These are phyloP conservation scores for Calcarius lapponicus DNA, from an alignment of 2,797 vertebrate species.

Conservation along the genomic window DNA sequence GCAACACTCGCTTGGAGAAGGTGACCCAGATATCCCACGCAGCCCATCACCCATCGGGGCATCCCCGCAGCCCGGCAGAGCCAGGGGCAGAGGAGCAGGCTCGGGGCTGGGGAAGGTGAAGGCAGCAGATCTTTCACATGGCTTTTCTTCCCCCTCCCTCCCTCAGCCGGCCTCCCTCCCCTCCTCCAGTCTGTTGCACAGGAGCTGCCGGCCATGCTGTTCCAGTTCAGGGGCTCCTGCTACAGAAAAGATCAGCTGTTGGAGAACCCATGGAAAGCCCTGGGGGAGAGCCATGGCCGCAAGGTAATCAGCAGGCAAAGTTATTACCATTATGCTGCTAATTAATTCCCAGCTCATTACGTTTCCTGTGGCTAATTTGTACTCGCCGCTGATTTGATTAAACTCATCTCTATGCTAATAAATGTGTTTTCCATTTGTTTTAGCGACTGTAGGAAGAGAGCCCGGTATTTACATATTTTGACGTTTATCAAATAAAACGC, in stretches of 20 bases:
- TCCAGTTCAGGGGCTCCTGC: constrained; percentile 53
- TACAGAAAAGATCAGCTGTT: constrained; percentile 63
- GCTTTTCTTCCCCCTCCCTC: background rate
- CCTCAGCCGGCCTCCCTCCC: background rate
- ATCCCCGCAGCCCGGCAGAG: background rate
- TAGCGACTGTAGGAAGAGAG: constrained; percentile 77
- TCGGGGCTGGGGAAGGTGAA: background rate
- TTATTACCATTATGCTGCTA: constrained; percentile 84
- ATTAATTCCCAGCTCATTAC: constrained; percentile 89
- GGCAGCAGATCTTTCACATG: background rate
- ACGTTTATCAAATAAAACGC: constrained; percentile 76
- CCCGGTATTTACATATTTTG: constrained; percentile 78
- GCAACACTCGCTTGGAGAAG: fast-evolving
- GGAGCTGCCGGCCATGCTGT: constrained; percentile 47
- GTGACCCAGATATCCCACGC: background rate
- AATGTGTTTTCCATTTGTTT: constrained; percentile 85
- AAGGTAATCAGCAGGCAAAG: constrained; percentile 82
- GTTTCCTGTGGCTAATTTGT: constrained; percentile 87
- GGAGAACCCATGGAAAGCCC: constrained; percentile 69
- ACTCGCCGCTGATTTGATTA: constrained; percentile 86
- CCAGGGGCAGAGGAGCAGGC: fast-evolving
- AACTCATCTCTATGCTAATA: constrained; percentile 91
- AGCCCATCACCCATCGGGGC: fast-evolving
- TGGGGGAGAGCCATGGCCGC: constrained; percentile 78
- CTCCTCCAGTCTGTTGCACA: constrained; percentile 20